A percentile compares a stretch with the other conserved stretches of the same genome.
Conservation (phyloP, 2,113 vertebrate genomes). For the Glaucidium brasilianum region DNA sequence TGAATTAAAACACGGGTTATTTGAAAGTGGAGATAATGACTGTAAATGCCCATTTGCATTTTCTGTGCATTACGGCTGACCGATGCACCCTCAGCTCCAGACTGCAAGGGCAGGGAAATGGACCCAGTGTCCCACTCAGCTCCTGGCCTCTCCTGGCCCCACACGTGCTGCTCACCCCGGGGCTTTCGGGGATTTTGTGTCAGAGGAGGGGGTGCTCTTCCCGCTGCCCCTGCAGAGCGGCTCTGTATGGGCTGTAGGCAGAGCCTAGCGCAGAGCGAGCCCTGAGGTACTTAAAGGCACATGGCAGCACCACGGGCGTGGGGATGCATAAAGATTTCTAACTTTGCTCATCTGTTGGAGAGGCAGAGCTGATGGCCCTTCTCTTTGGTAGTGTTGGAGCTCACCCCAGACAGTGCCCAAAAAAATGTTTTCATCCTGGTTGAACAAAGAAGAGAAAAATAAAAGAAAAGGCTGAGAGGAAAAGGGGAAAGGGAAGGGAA, state of each 20-base stretch:
- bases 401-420: no score
- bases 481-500: background rate
- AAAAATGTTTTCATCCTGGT: background rate
- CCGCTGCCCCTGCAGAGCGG: background rate
- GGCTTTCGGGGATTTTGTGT: accelerated
- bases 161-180: background rate
- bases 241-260: background rate
- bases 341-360: background rate
- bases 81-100: background rate
- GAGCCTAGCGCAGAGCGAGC: background rate
- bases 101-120: background rate
- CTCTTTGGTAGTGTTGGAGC: background rate
- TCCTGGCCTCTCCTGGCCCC: background rate
- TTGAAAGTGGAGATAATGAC: background rate
- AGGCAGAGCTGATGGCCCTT: background rate
- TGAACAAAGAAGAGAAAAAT: background rate
- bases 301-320: accelerated
- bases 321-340: no score
- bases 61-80: background rate
- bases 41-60: background rate
- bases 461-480: no score
- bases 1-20: background rate
- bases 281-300: accelerated
- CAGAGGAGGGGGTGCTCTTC: background rate
- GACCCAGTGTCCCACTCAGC: accelerated